Evolutionary conservation across 1,140 invertebrate species (phyloP), one percentile per base, ranked within the genome.

Genomic region (Trichogramma pretiosum): DNA sequence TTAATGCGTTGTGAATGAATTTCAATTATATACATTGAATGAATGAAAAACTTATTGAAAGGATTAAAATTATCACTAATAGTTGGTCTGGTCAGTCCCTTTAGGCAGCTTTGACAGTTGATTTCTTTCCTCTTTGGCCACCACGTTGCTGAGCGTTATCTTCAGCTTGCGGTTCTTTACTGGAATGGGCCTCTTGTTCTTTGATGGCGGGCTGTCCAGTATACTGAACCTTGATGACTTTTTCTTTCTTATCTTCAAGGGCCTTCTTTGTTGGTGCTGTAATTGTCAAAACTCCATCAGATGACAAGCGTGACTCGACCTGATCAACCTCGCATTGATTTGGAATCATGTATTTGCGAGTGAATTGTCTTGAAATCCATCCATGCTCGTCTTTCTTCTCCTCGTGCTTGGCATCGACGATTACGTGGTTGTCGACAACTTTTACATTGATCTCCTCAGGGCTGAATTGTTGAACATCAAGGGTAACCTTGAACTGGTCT

Each of bases 401-500:
- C 53, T 87, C 82, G 42, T 86, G 84, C 53, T 85, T 86, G 2
- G 79, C 84, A 54, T 84, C 78, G 1, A 87, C 73, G 2, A 84
- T 60, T 1, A 87, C 70, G 4, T 68, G 74, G 35, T 81, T 81
- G 38, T 88, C 85, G 3, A 81, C 77, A 0, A 79, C 76, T 61
- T 87, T 89, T 1, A 94, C 86, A 5, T 77, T 76, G 10, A 94
- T 81, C 62, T 93, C 89, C 36, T 85, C 81, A 0, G 89, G 87
- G 28, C 78, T 71, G 62, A 93, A 94, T 54, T 93, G 87, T 30
- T 87, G 81, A 1, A 94, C 86, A 61, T 93, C 89, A 59, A 89
- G 63, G 52, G 77, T 80, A 0, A 84, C 78, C 62, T 87, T 77
- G 52, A 81, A 82, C 5, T 75, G 74, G 30, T 81, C 74, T 24